A percentile compares a stretch with the other conserved stretches of the same genome.
Conservation (phyloP, 2,888 invertebrate species). For the Melanargia galathea region DNA sequence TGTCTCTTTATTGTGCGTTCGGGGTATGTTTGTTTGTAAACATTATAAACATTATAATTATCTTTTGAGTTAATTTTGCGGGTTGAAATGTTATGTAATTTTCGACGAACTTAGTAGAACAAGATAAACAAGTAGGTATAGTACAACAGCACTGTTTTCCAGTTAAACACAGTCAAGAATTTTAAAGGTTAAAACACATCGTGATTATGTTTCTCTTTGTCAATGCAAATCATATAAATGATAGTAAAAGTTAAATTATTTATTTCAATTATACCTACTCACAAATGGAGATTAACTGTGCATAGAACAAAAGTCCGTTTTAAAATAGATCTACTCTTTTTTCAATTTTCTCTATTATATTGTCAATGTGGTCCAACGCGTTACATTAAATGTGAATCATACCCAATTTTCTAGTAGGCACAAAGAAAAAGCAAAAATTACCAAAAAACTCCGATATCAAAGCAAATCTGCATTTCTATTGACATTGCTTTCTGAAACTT, state of each 20-base stretch:
- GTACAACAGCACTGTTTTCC: not conserved
- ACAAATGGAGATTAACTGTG: too few relatives aligned
- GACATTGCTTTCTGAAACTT: constrained; percentile 24
- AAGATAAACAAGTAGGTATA: not conserved
- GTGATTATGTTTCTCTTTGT: too few relatives aligned
- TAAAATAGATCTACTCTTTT: too few relatives aligned
- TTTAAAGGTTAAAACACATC: too few relatives aligned
- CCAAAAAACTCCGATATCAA: constrained; percentile 4
- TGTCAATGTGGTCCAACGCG: not conserved
- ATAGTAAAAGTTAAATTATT: too few relatives aligned
- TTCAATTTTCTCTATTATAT: too few relatives aligned
- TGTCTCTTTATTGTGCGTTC: constrained; percentile 17
- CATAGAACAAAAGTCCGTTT: too few relatives aligned
- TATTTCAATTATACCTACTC: too few relatives aligned
- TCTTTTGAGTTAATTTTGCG: constrained; percentile 10
- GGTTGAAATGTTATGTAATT: not conserved
- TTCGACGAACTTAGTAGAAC: not conserved
- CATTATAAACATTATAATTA: constrained; percentile 19
- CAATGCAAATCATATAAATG: too few relatives aligned
- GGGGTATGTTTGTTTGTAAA: constrained; percentile 23
- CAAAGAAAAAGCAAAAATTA: not conserved
- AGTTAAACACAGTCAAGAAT: too few relatives aligned
- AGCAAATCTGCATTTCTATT: constrained; percentile 22
- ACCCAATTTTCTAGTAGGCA: not conserved
- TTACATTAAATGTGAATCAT: not conserved